Percentiles rank a stretch among this genome's conserved stretches.
Conservation (phyloP, 2,113 vertebrate genomes). For the Crypturellus undulatus region DNA sequence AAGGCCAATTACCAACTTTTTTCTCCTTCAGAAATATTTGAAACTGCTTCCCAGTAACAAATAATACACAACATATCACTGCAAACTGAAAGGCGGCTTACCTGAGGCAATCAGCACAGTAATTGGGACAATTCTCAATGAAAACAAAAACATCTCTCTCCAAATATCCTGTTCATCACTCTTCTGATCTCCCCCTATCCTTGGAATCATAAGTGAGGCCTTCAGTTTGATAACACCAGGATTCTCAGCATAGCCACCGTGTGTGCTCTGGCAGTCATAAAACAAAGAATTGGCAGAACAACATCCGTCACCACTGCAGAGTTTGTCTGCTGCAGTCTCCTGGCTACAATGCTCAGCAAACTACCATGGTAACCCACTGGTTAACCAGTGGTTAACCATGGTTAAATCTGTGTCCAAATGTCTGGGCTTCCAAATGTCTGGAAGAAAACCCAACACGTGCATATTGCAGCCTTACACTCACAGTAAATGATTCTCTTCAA, state of each 20-base stretch:
- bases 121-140: not conserved
- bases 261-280: not conserved
- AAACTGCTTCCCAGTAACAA: not conserved
- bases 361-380: not conserved
- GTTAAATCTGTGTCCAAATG: not conserved
- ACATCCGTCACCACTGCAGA: not conserved
- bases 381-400: too few species aligned
- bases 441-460: not conserved
- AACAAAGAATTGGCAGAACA: not conserved
- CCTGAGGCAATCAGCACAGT: not conserved
- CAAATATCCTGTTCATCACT: not conserved
- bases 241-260: not conserved
- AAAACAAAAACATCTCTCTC: not conserved
- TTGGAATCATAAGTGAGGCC: not conserved
- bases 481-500: too few species aligned
- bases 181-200: fast-evolving
- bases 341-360: not conserved
- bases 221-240: not conserved
- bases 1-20: not conserved
- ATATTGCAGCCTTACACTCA: not conserved
- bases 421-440: not conserved
- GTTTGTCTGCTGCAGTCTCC: not conserved
- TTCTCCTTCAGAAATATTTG: not conserved
- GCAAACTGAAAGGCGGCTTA: not conserved
- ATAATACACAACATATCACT: not conserved